Evolutionary conservation across 1,140 invertebrate species (phyloP).

Genomic region (Drosophila malerkotliana): DNA sequence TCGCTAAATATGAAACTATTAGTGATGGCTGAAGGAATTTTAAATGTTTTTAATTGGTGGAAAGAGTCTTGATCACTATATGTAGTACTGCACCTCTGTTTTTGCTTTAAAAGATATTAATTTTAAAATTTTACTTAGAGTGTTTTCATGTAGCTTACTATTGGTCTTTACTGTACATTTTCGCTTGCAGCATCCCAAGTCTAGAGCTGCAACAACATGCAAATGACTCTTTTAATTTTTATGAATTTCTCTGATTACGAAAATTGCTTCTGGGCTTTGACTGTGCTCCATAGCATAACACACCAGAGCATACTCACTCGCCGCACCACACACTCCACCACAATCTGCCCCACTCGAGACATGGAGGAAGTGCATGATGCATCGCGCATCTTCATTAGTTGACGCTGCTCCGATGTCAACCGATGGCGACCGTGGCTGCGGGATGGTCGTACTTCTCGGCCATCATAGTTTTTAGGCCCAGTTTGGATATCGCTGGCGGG

Average conservation of each 20-base stretch:
- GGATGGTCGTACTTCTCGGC: conserved; percentile 33
- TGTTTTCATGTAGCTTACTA: not conserved
- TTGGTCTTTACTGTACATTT: conserved; percentile 23
- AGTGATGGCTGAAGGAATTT: not conserved
- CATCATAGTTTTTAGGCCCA: conserved; percentile 70
- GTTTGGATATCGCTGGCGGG: conserved; percentile 70
- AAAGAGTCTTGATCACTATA: not conserved
- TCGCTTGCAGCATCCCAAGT: conserved; percentile 6
- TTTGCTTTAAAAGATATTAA: too few species aligned
- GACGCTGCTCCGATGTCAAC: conserved; percentile 74
- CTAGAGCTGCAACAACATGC: conserved; percentile 65
- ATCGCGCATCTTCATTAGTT: conserved; percentile 82
- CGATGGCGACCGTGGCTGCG: not conserved
- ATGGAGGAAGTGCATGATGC: conserved; percentile 66
- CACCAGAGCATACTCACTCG: not conserved
- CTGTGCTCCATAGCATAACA: conserved; percentile 24
- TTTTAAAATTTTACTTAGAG: too few species aligned
- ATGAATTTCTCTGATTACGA: conserved; percentile 83
- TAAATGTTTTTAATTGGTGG: not conserved
- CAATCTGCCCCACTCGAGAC: conserved; percentile 23
- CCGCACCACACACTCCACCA: not conserved
- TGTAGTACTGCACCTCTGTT: too few species aligned
- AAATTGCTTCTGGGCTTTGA: conserved; percentile 82
- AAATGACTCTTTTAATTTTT: conserved; percentile 83
- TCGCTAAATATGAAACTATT: not conserved